A percentile compares a stretch with the other conserved stretches of the same genome.
phyloP scores from a whole-genome alignment of 2,113 vertebrate species.

The Sus scrofa region T2T-Sscrofa CM000823.6:2806501-2807000 shows the following conservation, averaged over 20 bases:
- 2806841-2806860: too few relatives aligned
- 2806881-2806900: background rate
- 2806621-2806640: background rate
- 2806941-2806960: background rate
- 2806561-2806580: background rate
- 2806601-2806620: background rate
- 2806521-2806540: too few relatives aligned
- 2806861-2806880: fast-evolving
- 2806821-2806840: fast-evolving
- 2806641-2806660: background rate
- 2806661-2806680: background rate
- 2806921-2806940: background rate
- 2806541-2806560: background rate
- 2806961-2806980: background rate
- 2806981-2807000: fast-evolving
- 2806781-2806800: too few relatives aligned
- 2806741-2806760: background rate
- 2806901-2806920: background rate
- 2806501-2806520: fast-evolving
- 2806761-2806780: fast-evolving
- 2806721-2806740: background rate
- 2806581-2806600: background rate
- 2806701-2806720: fast-evolving
- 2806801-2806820: fast-evolving
- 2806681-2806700: background rate